Evolutionary conservation across 2,888 invertebrate genomes (phyloP).

Genomic region (Macrosoma leucophasiata): DNA sequence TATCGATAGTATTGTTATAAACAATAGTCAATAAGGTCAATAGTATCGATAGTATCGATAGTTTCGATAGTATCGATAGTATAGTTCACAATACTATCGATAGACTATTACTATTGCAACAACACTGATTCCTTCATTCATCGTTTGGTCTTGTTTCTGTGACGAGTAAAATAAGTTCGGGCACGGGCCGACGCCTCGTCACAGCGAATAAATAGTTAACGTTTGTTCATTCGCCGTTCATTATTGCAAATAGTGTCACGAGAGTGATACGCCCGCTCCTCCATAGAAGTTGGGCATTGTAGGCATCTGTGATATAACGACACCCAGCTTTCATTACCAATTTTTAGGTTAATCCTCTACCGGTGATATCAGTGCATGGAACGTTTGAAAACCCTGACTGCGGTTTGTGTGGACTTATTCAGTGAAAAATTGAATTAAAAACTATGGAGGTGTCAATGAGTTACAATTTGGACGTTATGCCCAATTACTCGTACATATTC

Average conservation of each 20-base stretch:
- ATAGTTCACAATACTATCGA: too few relatives aligned
- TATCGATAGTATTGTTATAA: too few relatives aligned
- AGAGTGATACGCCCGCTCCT: constrained; percentile 47
- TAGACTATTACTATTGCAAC: too few relatives aligned
- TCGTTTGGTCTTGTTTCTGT: constrained; percentile 42
- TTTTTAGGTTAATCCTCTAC: constrained; percentile 60
- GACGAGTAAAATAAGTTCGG: constrained; percentile 43
- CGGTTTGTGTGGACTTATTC: constrained; percentile 36
- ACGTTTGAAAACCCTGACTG: constrained; percentile 31
- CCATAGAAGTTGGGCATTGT: constrained; percentile 50
- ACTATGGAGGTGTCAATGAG: constrained; percentile 66
- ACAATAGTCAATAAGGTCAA: too few relatives aligned
- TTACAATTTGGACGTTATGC: constrained; percentile 77
- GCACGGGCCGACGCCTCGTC: constrained; percentile 49
- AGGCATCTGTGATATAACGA: constrained; percentile 67
- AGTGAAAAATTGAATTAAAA: constrained; percentile 35
- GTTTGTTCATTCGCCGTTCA: constrained; percentile 48
- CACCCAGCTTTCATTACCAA: constrained; percentile 48
- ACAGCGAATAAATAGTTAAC: constrained; percentile 59
- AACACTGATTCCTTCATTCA: constrained; percentile 57
- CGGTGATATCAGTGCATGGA: constrained; percentile 66
- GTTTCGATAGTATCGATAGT: too few relatives aligned
- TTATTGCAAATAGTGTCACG: constrained; percentile 46
- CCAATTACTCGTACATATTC: constrained; percentile 95
- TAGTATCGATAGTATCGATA: too few relatives aligned